These are phyloP conservation scores for Pseudocheirus occidentalis DNA, from an alignment of 2,797 vertebrate species.

Conservation along the genomic window DNA sequence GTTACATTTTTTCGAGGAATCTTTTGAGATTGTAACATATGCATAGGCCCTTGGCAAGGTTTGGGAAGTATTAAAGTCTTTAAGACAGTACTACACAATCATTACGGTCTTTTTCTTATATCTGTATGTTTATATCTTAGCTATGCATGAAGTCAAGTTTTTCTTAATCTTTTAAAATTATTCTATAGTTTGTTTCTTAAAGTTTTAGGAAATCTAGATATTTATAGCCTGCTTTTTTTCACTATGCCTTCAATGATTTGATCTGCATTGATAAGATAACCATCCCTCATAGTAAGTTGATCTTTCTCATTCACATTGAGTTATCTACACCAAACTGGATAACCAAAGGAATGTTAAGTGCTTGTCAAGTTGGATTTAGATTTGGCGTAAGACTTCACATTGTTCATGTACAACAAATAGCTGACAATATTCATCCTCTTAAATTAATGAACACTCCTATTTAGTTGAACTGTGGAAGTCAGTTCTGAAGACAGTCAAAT, in stretches of 20 bases:
- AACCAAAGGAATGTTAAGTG: conserved; percentile 7
- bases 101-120: conserved; percentile 16
- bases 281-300: background rate
- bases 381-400: background rate
- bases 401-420: conserved; percentile 2
- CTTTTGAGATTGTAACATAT: background rate
- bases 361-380: conserved; percentile 19
- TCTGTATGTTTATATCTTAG: conserved; percentile 27
- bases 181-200: background rate
- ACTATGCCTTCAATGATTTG: background rate
- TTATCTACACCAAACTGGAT: background rate
- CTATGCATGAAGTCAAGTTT: background rate
- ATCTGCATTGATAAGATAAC: background rate
- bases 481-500: conserved; percentile 49
- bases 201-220: background rate
- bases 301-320: background rate
- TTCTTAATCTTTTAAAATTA: background rate
- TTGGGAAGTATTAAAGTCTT: background rate
- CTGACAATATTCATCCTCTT: conserved; percentile 43
- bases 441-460: conserved; percentile 42
- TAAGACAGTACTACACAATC: conserved; percentile 9
- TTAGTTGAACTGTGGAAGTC: conserved; percentile 20
- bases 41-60: background rate
- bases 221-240: background rate
- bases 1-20: background rate